Base-by-base conservation (phyloP, 2,888 invertebrate species). In the Diaperis boleti region DNA sequence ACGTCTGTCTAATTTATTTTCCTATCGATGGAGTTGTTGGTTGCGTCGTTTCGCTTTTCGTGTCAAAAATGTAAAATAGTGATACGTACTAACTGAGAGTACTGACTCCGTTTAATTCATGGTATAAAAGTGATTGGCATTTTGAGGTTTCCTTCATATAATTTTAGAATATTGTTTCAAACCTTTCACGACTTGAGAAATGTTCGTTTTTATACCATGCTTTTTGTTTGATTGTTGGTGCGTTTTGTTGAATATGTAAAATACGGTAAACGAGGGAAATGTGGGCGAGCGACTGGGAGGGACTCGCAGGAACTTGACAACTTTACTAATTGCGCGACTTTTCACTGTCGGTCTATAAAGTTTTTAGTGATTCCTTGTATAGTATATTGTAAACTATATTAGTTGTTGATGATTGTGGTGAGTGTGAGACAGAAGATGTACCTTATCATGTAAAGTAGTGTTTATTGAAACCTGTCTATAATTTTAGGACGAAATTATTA, bases 401-500 rank as follows among this genome's bases (percentile, higher is more conserved):
- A 75, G 72, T 76, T 73, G 75, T 76, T 73, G 77, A 77, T 73
- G 76, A 76, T 76, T 73, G 74, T 74, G 76, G 78, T 76, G 77
- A 76, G 75, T 76, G 76, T 74, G 70, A 78, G 78, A 77, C 78
- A 78, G 75, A 76, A 76, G 72, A 77, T 79, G 80, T 81, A 81
- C 80, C 80, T 81, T 80, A 80, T 78, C 76, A 76, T 81, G 81
- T 81, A 81, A 80, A 81, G 79, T 80, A 80, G 80, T 74, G 75
- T 78, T 78, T 74, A 76, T 68, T 66, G 59, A 70, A 76, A 74
- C 74, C 74, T 79, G 78, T 79, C 79, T 79, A 79, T 79, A 77
- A 76, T 76, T 65, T 78, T 80, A 79, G 79, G 77, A 75, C 70
- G 70, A 75, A 74, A 74, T 76, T 72, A 78, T 77, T 78, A 79